Evolutionary conservation across 2,797 vertebrate species (phyloP).

Genomic region (Brotula barbata): DNA sequence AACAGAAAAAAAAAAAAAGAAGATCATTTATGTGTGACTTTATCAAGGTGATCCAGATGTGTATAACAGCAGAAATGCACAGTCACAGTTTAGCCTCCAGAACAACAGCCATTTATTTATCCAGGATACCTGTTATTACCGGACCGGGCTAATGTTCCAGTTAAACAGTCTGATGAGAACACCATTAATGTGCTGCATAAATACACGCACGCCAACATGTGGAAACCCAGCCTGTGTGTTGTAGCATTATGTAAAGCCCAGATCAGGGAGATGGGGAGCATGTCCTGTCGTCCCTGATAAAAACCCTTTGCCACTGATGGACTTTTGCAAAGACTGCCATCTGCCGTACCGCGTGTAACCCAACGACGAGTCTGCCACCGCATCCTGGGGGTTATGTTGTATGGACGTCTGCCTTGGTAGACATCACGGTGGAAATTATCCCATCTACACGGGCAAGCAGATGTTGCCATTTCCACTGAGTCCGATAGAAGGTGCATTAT

Average conservation of each 20-base stretch:
- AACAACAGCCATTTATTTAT: constrained; percentile 55
- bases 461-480: constrained; percentile 77
- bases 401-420: constrained; percentile 74
- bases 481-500: constrained; percentile 72
- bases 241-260: constrained; percentile 55
- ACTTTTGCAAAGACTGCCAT: constrained; percentile 77
- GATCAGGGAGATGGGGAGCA: constrained; percentile 55
- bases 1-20: constrained; percentile 65
- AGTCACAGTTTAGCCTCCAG: constrained; percentile 29
- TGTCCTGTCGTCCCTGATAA: constrained; percentile 67
- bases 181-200: constrained; percentile 54
- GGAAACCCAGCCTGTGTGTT: constrained; percentile 47
- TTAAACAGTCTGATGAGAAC: constrained; percentile 62
- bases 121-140: constrained; percentile 55
- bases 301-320: constrained; percentile 67
- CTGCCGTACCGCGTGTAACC: constrained; percentile 73
- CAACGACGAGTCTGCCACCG: constrained; percentile 63
- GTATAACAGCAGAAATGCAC: constrained; percentile 16
- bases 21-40: constrained; percentile 55
- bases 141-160: constrained; percentile 61
- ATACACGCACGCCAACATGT: constrained; percentile 46
- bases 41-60: constrained; percentile 56
- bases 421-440: constrained; percentile 72
- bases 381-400: constrained; percentile 72
- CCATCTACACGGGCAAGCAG: constrained; percentile 76